Base-by-base conservation (phyloP, 1,140 invertebrate species). In the Theocolax elegans region DNA sequence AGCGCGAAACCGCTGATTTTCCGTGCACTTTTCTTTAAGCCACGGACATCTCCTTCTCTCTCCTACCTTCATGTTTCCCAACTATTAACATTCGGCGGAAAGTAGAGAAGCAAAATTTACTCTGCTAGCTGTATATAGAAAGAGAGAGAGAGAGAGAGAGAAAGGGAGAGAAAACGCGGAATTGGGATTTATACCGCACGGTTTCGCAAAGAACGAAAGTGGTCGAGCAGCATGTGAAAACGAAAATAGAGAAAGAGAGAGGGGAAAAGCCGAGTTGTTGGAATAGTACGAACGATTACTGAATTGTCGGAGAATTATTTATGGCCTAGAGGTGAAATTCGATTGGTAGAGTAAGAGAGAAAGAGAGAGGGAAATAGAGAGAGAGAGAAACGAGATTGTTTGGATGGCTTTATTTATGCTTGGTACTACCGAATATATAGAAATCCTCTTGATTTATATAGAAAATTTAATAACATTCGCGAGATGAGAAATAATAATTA, bases 61-160 rank as follows among this genome's bases (percentile, higher is more conserved):
- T 74, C 25, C 64, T 58, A 51, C 53, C 12, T 19, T 15, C 35
- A 31, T 62, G 27, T 65, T 65, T 58, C 21, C 38, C 17, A n/a
- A 17, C 53, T 67, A 67, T 67, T 58, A 53, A 58, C 51, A 67
- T 67, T 58, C 19, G 67, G 10, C 38, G 23, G 48, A 69, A 62
- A 51, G 23, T 69, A 53, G 19, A 38, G 31, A 27, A 19, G 19
- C 13, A 25, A 56, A 60, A 63, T 63, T 46, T 71, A 51, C 48
- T 17, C 35, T 44, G 49, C 27, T n/a, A n/a, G n/a, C n/a, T n/a
- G 29, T 15, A 70, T 44, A 64, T 54, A 69, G 40, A 7, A 4
- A 35, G 31, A 10, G 4, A 10, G 4, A 10, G 31, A 4, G 31
- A 4, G 10, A 6, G 31, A n/a, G 4, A 35, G 31, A n/a, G 40